A percentile compares a stretch with the other conserved stretches of the same genome.
phyloP scores from a whole-genome alignment of 2,888 invertebrate species.

The Eupithecia pulchellata region DNA sequence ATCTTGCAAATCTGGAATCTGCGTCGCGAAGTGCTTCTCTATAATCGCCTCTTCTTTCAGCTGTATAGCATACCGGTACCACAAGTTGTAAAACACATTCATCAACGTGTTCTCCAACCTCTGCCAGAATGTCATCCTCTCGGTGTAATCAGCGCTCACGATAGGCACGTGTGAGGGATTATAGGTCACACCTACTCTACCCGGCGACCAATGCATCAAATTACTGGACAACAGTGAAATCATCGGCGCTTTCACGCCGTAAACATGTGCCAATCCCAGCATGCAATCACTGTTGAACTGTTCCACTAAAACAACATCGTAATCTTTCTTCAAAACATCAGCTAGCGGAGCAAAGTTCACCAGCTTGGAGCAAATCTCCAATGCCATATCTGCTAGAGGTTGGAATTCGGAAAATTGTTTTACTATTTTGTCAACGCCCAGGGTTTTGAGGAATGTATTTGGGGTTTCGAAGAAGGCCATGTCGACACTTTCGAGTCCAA shows the following conservation, averaged over 20 bases:
- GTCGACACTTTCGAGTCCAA: conserved; percentile 69
- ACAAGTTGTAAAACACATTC: conserved; percentile 61
- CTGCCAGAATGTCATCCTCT: conserved; percentile 80
- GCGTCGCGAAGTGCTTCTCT: conserved; percentile 75
- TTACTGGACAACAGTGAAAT: conserved; percentile 84
- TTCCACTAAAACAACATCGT: conserved; percentile 87
- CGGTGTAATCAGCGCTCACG: conserved; percentile 76
- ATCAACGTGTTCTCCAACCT: conserved; percentile 72
- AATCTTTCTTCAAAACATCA: conserved; percentile 74
- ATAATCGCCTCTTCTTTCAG: conserved; percentile 68
- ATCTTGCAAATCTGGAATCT: conserved; percentile 79
- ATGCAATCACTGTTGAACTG: conserved; percentile 88
- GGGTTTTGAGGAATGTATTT: conserved; percentile 51
- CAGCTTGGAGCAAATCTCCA: conserved; percentile 68
- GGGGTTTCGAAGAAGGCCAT: conserved; percentile 59
- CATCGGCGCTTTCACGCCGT: conserved; percentile 82
- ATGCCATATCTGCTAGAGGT: conserved; percentile 65
- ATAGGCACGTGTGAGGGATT: conserved; percentile 84
- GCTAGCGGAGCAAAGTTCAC: conserved; percentile 69
- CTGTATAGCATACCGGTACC: conserved; percentile 67
- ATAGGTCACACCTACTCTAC: conserved; percentile 75
- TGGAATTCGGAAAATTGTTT: conserved; percentile 61
- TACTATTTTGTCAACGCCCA: conserved; percentile 61
- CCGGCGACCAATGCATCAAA: conserved; percentile 84
- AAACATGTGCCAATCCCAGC: conserved; percentile 84